A percentile compares a stretch with the other conserved stretches of the same genome.
Evolutionary conservation across 2,888 invertebrate genomes (phyloP).

Genomic region (Lathronympha strigana): DNA sequence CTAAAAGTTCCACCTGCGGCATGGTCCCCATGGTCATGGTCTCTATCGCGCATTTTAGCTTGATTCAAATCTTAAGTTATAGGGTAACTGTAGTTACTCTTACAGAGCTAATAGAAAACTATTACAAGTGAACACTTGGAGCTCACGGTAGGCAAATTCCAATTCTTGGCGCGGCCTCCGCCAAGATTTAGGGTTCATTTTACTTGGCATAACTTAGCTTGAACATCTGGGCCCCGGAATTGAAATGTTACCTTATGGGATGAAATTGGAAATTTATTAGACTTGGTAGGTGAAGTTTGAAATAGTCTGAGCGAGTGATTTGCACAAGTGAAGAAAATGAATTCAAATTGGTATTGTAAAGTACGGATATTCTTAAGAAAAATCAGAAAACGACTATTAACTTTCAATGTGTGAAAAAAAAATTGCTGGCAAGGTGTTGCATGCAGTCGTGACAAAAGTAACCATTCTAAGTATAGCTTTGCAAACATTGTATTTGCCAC

Average conservation of each 20-base stretch:
- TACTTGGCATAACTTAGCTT: constrained; percentile 74
- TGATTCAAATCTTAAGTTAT: too few species aligned
- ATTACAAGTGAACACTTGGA: constrained; percentile 34
- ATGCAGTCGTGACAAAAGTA: too few species aligned
- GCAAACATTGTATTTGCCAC: too few species aligned
- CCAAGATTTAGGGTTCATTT: constrained; percentile 80
- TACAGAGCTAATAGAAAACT: constrained; percentile 17
- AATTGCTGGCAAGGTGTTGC: too few species aligned
- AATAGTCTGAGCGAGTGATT: not conserved
- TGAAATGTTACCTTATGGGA: constrained; percentile 67
- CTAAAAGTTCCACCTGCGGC: too few species aligned
- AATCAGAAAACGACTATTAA: too few species aligned
- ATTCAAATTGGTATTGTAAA: too few species aligned
- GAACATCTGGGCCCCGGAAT: constrained; percentile 77
- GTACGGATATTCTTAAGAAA: too few species aligned
- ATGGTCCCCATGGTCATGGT: too few species aligned
- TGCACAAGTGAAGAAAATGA: not conserved
- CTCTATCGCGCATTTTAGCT: not conserved
- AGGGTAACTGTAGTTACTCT: too few species aligned
- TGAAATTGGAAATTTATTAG: constrained; percentile 62
- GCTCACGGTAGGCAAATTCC: constrained; percentile 63
- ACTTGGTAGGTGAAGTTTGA: constrained; percentile 14
- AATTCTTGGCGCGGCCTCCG: constrained; percentile 73
- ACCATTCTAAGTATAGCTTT: too few species aligned
- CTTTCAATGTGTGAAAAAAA: too few species aligned